Conservation (phyloP, 2,113 vertebrate species). For the Antigone vipio region DNA sequence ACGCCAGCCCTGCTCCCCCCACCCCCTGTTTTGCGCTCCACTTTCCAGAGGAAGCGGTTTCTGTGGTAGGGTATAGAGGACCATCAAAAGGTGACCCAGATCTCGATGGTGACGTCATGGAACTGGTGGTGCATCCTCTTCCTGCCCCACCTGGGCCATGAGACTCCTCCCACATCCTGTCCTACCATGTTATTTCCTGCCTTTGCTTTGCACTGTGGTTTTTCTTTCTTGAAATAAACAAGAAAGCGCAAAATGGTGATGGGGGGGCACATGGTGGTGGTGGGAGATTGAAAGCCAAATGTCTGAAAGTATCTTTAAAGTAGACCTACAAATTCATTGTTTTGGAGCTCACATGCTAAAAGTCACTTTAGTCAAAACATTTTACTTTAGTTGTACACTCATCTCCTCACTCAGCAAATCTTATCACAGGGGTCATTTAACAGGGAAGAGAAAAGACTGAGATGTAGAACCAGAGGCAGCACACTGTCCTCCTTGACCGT, state of each 20-base stretch:
- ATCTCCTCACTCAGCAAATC: neutral
- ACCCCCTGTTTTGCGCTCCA: neutral
- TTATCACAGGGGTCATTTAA: neutral
- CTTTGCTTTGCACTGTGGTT: neutral
- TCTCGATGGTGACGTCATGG: conserved; percentile 62
- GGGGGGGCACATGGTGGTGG: neutral
- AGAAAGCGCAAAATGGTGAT: neutral
- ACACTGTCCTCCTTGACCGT: neutral
- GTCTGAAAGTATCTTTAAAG: neutral
- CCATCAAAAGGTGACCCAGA: conserved; percentile 64
- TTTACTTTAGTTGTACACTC: neutral
- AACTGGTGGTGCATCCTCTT: conserved; percentile 24
- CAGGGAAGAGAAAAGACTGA: neutral
- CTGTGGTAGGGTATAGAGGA: neutral
- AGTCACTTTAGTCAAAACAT: neutral
- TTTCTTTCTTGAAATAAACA: conserved; percentile 27
- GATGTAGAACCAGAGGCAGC: neutral
- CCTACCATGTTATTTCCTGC: conserved; percentile 29
- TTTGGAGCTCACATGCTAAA: neutral
- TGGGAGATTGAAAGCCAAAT: neutral
- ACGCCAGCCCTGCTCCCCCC: neutral
- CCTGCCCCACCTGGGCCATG: conserved; percentile 48
- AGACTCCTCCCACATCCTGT: conserved; percentile 45
- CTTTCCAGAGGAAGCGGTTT: conserved; percentile 78
- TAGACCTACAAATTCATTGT: neutral